Conservation (phyloP, 2,113 vertebrate genomes). For the Rynchops niger region DNA sequence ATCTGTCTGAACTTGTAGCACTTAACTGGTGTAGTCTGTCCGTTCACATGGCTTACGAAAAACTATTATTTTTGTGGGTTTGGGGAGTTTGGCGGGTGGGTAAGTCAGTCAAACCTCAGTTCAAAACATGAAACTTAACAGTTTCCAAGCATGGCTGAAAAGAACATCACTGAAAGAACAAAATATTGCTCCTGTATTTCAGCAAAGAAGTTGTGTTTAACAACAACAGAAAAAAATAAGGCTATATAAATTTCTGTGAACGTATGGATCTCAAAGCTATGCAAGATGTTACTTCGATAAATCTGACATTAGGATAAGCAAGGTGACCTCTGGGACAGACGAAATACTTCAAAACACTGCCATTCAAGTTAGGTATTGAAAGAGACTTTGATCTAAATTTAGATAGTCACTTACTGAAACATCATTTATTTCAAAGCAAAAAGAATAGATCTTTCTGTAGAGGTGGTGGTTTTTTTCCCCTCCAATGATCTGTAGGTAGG, state of each 20-base stretch:
- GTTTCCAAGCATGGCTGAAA: background rate
- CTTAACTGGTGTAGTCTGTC: background rate
- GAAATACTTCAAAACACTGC: background rate
- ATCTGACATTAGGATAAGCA: background rate
- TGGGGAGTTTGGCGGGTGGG: background rate
- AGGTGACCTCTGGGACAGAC: background rate
- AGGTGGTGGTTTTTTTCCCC: background rate
- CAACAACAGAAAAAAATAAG: background rate
- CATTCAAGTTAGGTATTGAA: background rate
- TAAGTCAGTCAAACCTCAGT: background rate
- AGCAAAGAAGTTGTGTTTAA: background rate
- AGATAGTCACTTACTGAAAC: background rate
- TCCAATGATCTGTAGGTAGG: background rate
- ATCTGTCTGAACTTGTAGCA: background rate
- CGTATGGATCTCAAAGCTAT: background rate
- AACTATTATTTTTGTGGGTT: background rate
- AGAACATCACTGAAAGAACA: background rate
- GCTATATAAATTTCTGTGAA: background rate
- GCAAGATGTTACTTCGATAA: background rate
- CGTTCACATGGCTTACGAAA: background rate
- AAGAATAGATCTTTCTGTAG: background rate
- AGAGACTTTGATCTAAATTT: background rate
- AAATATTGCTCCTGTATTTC: background rate
- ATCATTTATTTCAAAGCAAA: constrained; percentile 7
- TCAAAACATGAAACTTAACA: background rate